A percentile compares a stretch with the other conserved stretches of the same genome.
Evolutionary conservation across 2,113 vertebrate species (phyloP).

Genomic region (Rhinolophus sinicus): DNA sequence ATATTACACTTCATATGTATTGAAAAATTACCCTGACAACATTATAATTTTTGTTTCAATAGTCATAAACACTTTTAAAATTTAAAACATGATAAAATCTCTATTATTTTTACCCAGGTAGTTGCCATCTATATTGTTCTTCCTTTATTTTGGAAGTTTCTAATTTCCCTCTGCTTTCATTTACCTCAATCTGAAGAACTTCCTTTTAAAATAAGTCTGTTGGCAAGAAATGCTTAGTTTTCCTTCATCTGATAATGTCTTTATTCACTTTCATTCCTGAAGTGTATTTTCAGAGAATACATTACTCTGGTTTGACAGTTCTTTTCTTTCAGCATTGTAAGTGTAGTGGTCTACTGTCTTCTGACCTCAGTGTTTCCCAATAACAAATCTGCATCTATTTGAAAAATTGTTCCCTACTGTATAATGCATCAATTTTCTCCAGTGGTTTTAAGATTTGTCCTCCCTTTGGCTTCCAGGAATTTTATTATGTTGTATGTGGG

Average conservation of each 20-base stretch:
- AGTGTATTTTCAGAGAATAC: background rate
- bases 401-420: background rate
- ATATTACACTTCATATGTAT: background rate
- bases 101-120: background rate
- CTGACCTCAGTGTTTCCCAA: background rate
- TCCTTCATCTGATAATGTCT: background rate
- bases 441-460: background rate
- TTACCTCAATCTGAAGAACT: background rate
- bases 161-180: background rate
- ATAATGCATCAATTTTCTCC: background rate
- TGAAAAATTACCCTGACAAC: background rate
- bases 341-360: background rate
- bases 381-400: background rate
- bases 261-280: background rate
- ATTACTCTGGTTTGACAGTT: background rate
- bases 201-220: background rate
- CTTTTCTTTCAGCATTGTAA: background rate
- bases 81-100: background rate
- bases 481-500: background rate
- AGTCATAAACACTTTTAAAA: background rate
- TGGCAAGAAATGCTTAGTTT: background rate
- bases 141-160: background rate
- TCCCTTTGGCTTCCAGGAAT: background rate
- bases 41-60: background rate
- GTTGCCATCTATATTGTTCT: background rate